phyloP scores from a whole-genome alignment of 2,113 vertebrate genomes.

The Spheniscus mendiculus region DNA sequence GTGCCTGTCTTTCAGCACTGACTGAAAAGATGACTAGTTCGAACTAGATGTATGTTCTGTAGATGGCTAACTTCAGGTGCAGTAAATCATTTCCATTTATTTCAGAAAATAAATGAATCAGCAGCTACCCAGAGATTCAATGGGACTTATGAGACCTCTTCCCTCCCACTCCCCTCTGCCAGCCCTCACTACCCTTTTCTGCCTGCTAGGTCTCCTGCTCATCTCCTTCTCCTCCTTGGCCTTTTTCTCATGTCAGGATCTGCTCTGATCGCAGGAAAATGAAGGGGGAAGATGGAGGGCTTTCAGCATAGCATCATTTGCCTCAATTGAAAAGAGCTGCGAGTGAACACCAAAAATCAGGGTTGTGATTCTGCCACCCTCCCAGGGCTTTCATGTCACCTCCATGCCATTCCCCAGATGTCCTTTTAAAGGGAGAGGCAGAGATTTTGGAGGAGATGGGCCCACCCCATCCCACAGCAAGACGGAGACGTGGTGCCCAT shows the following conservation, averaged over 20 bases:
- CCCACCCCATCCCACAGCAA: not conserved
- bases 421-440: not conserved
- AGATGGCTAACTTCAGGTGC: not conserved
- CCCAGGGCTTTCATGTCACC: not conserved
- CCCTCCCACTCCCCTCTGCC: not conserved
- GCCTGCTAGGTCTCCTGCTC: not conserved
- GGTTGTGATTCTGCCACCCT: fast-evolving
- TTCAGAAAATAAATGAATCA: not conserved
- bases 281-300: not conserved
- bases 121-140: not conserved
- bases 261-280: not conserved
- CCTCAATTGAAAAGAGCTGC: not conserved
- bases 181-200: not conserved
- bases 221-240: not conserved
- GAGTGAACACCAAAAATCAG: not conserved
- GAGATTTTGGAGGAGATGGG: not conserved
- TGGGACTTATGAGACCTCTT: not conserved
- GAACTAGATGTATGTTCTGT: not conserved
- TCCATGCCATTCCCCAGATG: not conserved
- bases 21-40: not conserved
- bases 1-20: not conserved
- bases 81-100: not conserved
- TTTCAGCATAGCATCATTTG: not conserved
- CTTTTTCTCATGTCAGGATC: not conserved
- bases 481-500: not conserved